Evolutionary conservation across 2,113 vertebrate species (phyloP).

Genomic region (Xenus cinereus): DNA sequence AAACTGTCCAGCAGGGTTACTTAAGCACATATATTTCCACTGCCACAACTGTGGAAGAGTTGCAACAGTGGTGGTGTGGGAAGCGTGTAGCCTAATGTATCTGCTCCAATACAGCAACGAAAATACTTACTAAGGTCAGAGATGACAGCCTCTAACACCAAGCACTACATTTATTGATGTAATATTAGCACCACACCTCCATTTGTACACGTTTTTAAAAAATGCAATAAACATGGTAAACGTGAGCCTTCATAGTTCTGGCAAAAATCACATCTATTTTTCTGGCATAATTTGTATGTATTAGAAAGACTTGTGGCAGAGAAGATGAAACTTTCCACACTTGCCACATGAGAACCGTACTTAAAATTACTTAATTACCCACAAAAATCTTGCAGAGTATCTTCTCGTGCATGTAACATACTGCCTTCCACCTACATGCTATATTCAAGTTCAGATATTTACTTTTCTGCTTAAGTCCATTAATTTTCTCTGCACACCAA

Average conservation of each 20-base stretch:
- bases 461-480: not conserved
- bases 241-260: not conserved
- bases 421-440: not conserved
- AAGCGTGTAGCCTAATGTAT: fast-evolving
- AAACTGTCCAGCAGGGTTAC: not conserved
- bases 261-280: not conserved
- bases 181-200: not conserved
- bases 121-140: not conserved
- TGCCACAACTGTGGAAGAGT: not conserved
- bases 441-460: not conserved
- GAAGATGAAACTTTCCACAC: not conserved
- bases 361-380: not conserved
- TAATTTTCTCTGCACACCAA: not conserved
- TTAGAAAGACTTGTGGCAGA: not conserved
- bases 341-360: not conserved
- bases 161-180: not conserved
- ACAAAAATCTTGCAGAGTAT: not conserved
- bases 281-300: not conserved
- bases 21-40: not conserved
- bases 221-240: not conserved
- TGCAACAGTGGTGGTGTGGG: not conserved
- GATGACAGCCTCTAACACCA: not conserved
- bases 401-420: not conserved
- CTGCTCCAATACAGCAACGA: not conserved
- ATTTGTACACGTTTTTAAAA: not conserved